Conservation (phyloP, 2,113 vertebrate species). For the Tylochromis polylepis region DNA sequence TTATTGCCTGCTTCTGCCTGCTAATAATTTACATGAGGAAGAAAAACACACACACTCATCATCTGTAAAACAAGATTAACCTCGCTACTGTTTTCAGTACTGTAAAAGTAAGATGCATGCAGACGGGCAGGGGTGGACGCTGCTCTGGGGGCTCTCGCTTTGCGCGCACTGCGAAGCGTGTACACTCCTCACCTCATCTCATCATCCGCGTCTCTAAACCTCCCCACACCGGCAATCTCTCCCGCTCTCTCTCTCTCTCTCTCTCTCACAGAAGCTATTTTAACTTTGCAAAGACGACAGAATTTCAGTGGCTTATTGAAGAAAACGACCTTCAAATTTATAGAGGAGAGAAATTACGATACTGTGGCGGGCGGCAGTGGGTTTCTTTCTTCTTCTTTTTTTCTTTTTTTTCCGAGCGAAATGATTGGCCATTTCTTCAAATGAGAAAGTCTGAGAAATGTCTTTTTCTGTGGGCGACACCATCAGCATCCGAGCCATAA, state of each 20-base stretch:
- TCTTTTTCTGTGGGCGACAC: slow-evolving; percentile 25
- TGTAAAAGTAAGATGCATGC: background rate
- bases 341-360: background rate
- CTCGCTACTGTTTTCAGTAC: background rate
- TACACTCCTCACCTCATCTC: slow-evolving; percentile 6
- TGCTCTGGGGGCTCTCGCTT: background rate
- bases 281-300: slow-evolving; percentile 43
- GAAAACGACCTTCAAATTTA: background rate
- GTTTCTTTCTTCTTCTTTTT: background rate
- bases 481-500: slow-evolving; percentile 28
- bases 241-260: background rate
- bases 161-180: slow-evolving; percentile 16
- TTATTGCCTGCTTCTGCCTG: background rate
- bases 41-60: background rate
- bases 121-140: slow-evolving; percentile 10
- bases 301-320: background rate
- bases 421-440: slow-evolving; percentile 26
- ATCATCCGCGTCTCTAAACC: background rate
- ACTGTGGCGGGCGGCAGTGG: background rate
- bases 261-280: background rate
- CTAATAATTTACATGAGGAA: background rate
- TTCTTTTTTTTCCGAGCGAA: background rate
- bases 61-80: background rate
- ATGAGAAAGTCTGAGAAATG: slow-evolving; percentile 56
- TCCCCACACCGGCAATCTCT: background rate